Conservation (phyloP, 2,113 vertebrate genomes). For the Eurypyga helias region DNA sequence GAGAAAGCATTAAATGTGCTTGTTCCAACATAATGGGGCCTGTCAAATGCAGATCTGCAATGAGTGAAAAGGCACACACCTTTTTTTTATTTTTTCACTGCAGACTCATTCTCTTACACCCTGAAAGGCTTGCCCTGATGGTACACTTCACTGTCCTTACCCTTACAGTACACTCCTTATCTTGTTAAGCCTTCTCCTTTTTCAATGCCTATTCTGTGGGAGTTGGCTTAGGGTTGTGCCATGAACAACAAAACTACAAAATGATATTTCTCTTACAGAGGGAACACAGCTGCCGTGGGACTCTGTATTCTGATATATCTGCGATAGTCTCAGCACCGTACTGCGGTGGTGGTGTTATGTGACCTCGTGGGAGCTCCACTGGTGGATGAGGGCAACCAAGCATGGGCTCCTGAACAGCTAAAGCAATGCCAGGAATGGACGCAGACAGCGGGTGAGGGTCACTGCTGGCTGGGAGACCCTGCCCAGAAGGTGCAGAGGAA, state of each 20-base stretch:
- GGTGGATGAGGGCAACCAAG: neutral
- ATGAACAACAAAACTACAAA: neutral
- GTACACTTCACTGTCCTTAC: neutral
- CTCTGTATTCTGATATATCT: neutral
- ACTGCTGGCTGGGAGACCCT: neutral
- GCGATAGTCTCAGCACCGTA: neutral
- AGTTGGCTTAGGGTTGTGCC: neutral
- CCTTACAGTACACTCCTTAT: neutral
- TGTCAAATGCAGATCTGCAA: neutral
- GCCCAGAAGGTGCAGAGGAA: neutral
- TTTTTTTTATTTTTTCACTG: neutral
- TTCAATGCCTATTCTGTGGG: neutral
- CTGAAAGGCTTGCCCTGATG: neutral
- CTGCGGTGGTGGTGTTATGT: neutral
- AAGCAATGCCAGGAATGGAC: fast-evolving
- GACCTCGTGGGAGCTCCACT: neutral
- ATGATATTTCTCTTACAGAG: neutral
- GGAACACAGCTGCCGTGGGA: neutral
- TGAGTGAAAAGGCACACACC: neutral
- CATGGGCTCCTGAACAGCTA: neutral
- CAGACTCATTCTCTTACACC: neutral
- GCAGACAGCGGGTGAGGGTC: neutral
- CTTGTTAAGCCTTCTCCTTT: neutral
- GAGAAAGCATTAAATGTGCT: neutral
- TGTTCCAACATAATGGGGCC: neutral